Base-by-base conservation (phyloP, 1,140 invertebrate genomes). In the Cyphomyrmex costatus region DNA sequence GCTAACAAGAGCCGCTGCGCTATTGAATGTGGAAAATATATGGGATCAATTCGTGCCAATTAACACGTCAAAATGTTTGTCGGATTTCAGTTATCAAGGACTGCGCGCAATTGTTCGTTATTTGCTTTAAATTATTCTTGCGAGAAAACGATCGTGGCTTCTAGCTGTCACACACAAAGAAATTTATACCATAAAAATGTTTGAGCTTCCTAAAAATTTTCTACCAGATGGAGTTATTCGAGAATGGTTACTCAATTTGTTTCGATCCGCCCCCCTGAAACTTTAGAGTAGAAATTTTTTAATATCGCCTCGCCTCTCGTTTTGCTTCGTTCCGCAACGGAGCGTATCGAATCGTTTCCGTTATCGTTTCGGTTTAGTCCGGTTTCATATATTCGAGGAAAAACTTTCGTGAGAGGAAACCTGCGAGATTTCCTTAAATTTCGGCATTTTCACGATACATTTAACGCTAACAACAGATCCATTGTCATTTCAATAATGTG, bases 331-430 rank as follows among this genome's bases (percentile, higher is more conserved):
- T 27, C 60, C n/a, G 42, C 49, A 66, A 85, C 58, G 21, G 19
- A 63, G 73, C 82, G 82, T 66, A 24, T 85, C 73, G 58, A 63
- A 78, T 21, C 42, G 42, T 78, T 78, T 78, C 33, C 73, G 73
- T 66, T 77, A 85, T 30, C 46, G 61, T 85, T 68, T 85, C 73
- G n/a, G 46, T 42, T 36, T 6, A 74, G 33, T 24, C 61, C 30
- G 6, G 76, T 78, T 73, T 68, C 68, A 74, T 74, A 74, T 83
- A 68, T 83, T 60, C 10, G 68, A 14, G 24, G 53, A 3, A 74
- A 60, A 73, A 49, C 36, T 80, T 42, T 30, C n/a, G 4, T 24
- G 30, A 27, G n/a, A 80, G 61, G 12, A 36, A 68, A 68, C 36
- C 7, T 27, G n/a, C 21, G n/a, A 19, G 65, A 12, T 19, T 49